These are phyloP conservation scores for Amphiura filiformis DNA, from an alignment of 35 echinoderm and acorn worm genomes.

Conservation along the genomic window DNA sequence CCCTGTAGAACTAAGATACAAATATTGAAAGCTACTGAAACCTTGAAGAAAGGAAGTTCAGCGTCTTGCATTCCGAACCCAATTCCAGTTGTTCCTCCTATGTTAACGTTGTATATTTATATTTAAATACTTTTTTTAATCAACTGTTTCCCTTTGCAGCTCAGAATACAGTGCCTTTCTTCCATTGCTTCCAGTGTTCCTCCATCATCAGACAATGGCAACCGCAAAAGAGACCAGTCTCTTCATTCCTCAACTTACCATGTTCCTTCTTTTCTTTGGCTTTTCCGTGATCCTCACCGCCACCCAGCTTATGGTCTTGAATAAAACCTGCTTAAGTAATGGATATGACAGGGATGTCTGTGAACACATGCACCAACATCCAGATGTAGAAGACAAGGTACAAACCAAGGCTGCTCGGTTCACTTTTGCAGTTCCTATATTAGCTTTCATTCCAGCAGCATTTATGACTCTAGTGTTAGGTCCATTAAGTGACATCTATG, in stretches of 20 bases:
- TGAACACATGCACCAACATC: conserved; percentile 46
- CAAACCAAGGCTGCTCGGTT: conserved; percentile 55
- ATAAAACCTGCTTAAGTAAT: conserved; percentile 38
- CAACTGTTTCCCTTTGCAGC: no score
- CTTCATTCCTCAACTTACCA: conserved; percentile 19
- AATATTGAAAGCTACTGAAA: no score
- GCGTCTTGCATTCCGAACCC: no score
- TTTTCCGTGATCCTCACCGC: conserved; percentile 67
- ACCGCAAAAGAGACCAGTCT: background rate
- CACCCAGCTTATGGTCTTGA: conserved; percentile 68
- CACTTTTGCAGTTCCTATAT: conserved; percentile 46
- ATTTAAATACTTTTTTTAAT: no score
- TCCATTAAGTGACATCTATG: conserved; percentile 65
- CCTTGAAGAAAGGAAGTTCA: no score
- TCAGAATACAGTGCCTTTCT: no score
- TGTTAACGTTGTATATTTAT: no score
- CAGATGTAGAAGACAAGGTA: conserved; percentile 51
- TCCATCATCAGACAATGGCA: background rate
- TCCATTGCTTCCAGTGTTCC: no score
- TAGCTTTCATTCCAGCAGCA: conserved; percentile 52
- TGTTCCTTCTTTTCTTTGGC: conserved; percentile 66
- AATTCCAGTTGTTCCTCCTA: no score
- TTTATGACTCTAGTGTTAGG: conserved; percentile 68
- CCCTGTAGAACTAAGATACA: no score
- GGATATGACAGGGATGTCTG: conserved; percentile 53